Conservation (phyloP, 2,113 vertebrate species). For the Osmerus mordax region DNA sequence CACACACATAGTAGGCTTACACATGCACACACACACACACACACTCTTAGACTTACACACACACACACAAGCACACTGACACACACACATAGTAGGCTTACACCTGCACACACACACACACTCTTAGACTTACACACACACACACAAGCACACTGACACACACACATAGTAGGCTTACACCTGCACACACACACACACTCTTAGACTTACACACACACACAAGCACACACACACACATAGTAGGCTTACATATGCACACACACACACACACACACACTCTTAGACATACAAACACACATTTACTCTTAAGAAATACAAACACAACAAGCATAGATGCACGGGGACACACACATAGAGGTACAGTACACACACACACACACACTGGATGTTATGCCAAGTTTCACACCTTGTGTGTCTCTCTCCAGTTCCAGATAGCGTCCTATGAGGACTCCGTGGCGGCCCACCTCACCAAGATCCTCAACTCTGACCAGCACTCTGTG, state of each 20-base stretch:
- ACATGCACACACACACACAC: neutral
- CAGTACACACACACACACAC: neutral
- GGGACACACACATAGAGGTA: neutral
- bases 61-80: neutral
- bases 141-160: constrained; percentile 5
- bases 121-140: constrained; percentile 10
- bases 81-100: neutral
- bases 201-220: neutral
- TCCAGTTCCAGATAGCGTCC: constrained; percentile 85
- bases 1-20: neutral
- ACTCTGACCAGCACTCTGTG: constrained; percentile 93
- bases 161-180: constrained; percentile 1
- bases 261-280: constrained; percentile 24
- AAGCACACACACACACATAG: neutral
- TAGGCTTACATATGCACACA: constrained; percentile 3
- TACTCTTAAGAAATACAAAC: too few species aligned
- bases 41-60: neutral
- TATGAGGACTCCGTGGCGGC: constrained; percentile 93
- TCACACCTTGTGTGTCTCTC: neutral
- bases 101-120: neutral
- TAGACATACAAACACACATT: neutral
- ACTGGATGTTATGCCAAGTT: neutral
- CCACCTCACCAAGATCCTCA: constrained; percentile 96
- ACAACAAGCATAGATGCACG: too few species aligned
- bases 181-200: neutral